Evolutionary conservation across 1,140 invertebrate species (phyloP), one percentile per base, ranked within the genome.

Genomic region (Orius laevigatus): DNA sequence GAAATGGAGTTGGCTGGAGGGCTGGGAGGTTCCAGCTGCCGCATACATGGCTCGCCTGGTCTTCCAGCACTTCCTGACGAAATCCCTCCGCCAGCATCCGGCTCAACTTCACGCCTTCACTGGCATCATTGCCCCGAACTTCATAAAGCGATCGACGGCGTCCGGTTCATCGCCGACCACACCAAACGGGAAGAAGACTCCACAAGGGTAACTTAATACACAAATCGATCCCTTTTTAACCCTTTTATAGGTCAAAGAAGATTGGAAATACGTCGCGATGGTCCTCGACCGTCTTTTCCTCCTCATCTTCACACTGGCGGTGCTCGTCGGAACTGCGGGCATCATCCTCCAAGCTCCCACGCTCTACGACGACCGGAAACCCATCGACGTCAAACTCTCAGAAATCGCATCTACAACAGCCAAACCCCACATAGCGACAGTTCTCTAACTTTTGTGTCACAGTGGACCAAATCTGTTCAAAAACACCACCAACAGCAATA

Each of bases 181-280:
- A 92, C 87, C 40, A 81, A 85, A 59, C 78, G 87, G 59, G 84
- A 90, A 62, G 86, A 93, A 66, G 87, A 91, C 60, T 88, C 85
- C 33, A 88, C 84, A 25, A 77, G 82, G 72, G 89, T 93, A 68
- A 44, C 3, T 5, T 8, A 49, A 10, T 43, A 25, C 8, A 38
- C 36, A 16, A 14, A 38, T 35, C n/a, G 8, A 14, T 38, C 15
- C 15, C 5, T 15, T 43, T 25, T 25, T 25, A 25, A 25, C 8
- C 25, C 25, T 46, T 46, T 57, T 59, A 12, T 58, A 85, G 81
- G 83, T 86, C 49, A 86, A 87, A 66, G 84, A 90, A 70, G 92
- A 96, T 69, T 97, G 93, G 93, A 94, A 94, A 62, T 97, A 93
- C 66, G 90, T 96, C 49, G 91, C 93, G 53, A 95, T 96, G 89